These are phyloP conservation scores for Camelus bactrianus DNA, from an alignment of 2,113 vertebrate genomes.

Conservation along the genomic window DNA sequence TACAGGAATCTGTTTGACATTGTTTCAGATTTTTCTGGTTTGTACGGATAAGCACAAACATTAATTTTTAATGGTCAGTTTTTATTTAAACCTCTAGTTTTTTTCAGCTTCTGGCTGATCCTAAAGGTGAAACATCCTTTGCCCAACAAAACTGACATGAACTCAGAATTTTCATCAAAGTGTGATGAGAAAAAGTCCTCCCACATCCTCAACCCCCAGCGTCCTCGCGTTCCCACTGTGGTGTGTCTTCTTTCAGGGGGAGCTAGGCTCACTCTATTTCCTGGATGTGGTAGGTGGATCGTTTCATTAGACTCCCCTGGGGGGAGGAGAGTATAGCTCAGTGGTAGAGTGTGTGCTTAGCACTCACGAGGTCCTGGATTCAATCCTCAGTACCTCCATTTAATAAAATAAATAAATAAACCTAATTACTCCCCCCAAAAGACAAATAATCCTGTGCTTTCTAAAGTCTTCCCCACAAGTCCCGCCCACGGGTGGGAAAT, in stretches of 20 bases:
- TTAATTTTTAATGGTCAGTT: too few species aligned
- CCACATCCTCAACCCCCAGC: fast-evolving
- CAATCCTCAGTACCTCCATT: too few species aligned
- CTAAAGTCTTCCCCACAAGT: not conserved
- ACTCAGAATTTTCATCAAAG: not conserved
- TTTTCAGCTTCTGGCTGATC: not conserved
- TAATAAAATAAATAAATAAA: too few species aligned
- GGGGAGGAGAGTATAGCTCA: too few species aligned
- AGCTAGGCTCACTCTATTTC: not conserved
- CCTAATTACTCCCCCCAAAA: too few species aligned
- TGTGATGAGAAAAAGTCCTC: not conserved
- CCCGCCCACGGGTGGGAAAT: not conserved
- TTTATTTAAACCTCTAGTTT: not conserved
- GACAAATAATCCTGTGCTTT: not conserved
- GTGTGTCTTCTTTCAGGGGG: not conserved
- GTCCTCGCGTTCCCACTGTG: not conserved
- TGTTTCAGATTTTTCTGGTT: not conserved
- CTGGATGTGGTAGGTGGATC: not conserved
- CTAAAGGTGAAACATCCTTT: not conserved
- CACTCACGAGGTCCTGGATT: too few species aligned
- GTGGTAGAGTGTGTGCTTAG: too few species aligned
- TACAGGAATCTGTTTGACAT: not conserved
- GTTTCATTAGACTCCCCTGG: not conserved
- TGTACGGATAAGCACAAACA: not conserved
- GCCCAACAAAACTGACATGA: not conserved